phyloP scores from a whole-genome alignment of 2,888 invertebrate genomes.

The Clanis bilineata region DNA sequence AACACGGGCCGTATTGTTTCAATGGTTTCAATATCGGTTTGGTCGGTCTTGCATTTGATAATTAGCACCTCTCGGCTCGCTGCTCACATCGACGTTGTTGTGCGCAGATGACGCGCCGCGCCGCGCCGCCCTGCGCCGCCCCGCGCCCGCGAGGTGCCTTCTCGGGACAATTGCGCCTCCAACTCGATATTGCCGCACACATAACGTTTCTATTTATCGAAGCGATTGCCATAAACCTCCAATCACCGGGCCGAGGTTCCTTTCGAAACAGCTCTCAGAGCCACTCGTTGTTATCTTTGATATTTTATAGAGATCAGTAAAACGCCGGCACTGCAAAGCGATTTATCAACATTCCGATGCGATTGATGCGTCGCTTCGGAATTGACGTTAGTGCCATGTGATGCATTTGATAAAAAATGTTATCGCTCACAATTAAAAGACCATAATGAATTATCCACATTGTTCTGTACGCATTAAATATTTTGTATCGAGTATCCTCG shows the following conservation, averaged over 20 bases:
- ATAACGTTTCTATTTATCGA: slow-evolving; percentile 70
- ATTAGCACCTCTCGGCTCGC: slow-evolving; percentile 70
- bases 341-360: slow-evolving; percentile 74
- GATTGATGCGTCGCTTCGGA: slow-evolving; percentile 40
- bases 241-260: slow-evolving; percentile 64
- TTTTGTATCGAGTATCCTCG: slow-evolving; percentile 53
- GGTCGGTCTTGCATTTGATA: slow-evolving; percentile 78
- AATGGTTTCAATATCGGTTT: slow-evolving; percentile 78
- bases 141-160: slow-evolving; percentile 24
- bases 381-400: slow-evolving; percentile 46
- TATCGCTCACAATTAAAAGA: slow-evolving; percentile 74
- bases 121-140: slow-evolving; percentile 1
- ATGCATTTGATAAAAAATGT: slow-evolving; percentile 61
- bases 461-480: slow-evolving; percentile 60
- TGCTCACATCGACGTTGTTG: slow-evolving; percentile 46
- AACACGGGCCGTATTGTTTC: slow-evolving; percentile 79
- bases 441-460: slow-evolving; percentile 59
- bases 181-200: slow-evolving; percentile 51
- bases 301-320: slow-evolving; percentile 81
- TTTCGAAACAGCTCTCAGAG: slow-evolving; percentile 62
- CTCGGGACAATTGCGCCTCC: slow-evolving; percentile 55
- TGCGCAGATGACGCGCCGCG: slow-evolving; percentile 24
- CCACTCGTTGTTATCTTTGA: slow-evolving; percentile 79
- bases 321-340: slow-evolving; percentile 76
- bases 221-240: slow-evolving; percentile 73